Conservation (phyloP, 2,888 invertebrate genomes). For the Diaprepes abbreviatus region DNA sequence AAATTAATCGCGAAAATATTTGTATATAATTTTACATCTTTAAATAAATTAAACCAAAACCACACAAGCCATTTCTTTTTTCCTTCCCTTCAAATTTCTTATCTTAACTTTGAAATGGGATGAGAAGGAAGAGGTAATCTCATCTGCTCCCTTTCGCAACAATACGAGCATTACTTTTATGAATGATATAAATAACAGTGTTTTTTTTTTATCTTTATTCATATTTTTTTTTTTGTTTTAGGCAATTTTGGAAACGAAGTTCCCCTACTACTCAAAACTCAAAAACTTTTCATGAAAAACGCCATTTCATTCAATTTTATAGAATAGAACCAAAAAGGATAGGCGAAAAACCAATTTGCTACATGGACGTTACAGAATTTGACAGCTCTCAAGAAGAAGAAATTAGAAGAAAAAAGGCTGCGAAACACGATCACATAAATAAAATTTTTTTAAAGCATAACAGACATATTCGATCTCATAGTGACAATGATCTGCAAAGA, state of each 20-base stretch:
- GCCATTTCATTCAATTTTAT: slow-evolving; percentile 56
- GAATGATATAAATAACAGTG: neutral
- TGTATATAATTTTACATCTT: no score
- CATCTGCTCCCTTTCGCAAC: no score
- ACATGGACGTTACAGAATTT: slow-evolving; percentile 57
- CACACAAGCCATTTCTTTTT: no score
- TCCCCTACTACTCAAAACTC: neutral
- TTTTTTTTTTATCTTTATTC: no score
- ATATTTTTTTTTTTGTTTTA: slow-evolving; percentile 1
- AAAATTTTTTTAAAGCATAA: neutral
- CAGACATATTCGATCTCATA: slow-evolving; percentile 23
- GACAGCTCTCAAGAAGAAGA: slow-evolving; percentile 37
- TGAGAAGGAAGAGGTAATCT: no score
- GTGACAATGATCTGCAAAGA: slow-evolving; percentile 29
- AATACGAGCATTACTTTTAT: no score
- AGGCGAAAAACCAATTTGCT: slow-evolving; percentile 53
- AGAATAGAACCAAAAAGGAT: slow-evolving; percentile 47
- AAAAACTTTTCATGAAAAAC: slow-evolving; percentile 27
- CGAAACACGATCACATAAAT: neutral
- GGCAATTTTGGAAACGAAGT: neutral
- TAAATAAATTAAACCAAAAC: no score
- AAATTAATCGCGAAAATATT: no score
- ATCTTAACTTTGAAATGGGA: no score
- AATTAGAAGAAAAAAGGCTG: slow-evolving; percentile 26
- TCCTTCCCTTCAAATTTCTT: no score